Percentiles rank a stretch among this genome's conserved stretches.
Conservation (phyloP, 2,113 vertebrate species). For the Condylura cristata region DNA sequence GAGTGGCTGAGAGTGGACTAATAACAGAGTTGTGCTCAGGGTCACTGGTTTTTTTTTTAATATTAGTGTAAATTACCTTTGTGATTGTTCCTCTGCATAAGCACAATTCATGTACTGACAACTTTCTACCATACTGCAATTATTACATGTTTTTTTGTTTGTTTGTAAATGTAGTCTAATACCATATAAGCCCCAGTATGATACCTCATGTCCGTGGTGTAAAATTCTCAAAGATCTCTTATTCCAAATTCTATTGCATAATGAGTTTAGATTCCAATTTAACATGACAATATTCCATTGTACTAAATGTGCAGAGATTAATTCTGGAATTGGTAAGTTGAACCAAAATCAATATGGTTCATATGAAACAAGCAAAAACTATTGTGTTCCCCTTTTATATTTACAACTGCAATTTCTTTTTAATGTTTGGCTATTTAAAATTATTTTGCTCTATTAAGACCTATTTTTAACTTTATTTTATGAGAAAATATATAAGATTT, state of each 20-base stretch:
- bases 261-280: not conserved
- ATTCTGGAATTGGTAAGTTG: slow-evolving; percentile 49
- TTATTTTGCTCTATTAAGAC: slow-evolving; percentile 8
- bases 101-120: not conserved
- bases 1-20: not conserved
- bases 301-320: not conserved
- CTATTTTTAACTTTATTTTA: slow-evolving; percentile 24
- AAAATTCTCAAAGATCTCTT: slow-evolving; percentile 18
- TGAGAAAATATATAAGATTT: not conserved
- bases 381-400: slow-evolving; percentile 48
- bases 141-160: not conserved
- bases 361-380: slow-evolving; percentile 18
- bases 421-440: slow-evolving; percentile 49
- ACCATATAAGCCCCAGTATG: not conserved
- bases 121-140: not conserved
- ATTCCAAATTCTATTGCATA: slow-evolving; percentile 38
- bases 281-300: slow-evolving; percentile 3
- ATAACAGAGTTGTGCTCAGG: slow-evolving; percentile 6
- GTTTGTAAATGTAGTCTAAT: not conserved
- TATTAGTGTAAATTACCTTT: slow-evolving; percentile 38
- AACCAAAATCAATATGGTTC: slow-evolving; percentile 10
- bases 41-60: slow-evolving; percentile 48
- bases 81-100: slow-evolving; percentile 21
- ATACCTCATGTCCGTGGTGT: not conserved
- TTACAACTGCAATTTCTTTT: slow-evolving; percentile 44